Evolutionary conservation across 2,113 vertebrate genomes (phyloP).

Genomic region (Vulpes ferrilata): DNA sequence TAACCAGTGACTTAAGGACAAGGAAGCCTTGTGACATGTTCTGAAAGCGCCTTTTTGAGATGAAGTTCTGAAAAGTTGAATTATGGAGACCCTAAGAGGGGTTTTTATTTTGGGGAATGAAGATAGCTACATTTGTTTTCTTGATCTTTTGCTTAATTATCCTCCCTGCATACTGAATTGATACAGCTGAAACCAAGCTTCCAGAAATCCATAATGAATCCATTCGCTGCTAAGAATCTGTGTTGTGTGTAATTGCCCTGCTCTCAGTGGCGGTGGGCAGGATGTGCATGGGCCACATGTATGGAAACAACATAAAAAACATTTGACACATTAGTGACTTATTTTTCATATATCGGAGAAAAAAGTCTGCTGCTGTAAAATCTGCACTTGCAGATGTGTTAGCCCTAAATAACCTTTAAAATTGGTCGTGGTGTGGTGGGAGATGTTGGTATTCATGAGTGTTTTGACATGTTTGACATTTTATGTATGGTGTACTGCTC

Average conservation of each 20-base stretch:
- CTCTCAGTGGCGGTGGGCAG: neutral
- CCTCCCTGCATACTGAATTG: neutral
- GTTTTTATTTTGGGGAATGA: conserved; percentile 71
- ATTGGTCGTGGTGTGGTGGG: conserved; percentile 85
- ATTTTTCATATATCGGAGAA: conserved; percentile 83
- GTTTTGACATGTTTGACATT: conserved; percentile 92
- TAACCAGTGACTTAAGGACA: conserved; percentile 39
- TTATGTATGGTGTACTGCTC: conserved; percentile 83
- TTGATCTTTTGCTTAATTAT: conserved; percentile 68
- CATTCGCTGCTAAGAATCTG: neutral
- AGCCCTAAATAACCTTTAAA: conserved; percentile 89
- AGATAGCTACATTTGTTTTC: conserved; percentile 68
- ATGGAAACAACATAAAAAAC: conserved; percentile 37
- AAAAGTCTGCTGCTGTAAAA: conserved; percentile 82
- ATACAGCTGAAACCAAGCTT: conserved; percentile 60
- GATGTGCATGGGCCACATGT: neutral
- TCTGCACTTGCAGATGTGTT: conserved; percentile 85
- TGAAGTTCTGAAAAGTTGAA: conserved; percentile 69
- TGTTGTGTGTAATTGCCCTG: conserved; percentile 51
- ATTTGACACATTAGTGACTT: conserved; percentile 79
- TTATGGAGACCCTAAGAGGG: conserved; percentile 56
- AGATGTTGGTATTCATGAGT: conserved; percentile 89
- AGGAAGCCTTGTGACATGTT: neutral
- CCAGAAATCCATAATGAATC: conserved; percentile 44
- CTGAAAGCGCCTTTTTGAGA: conserved; percentile 32